Percentiles rank a stretch among this genome's conserved stretches.
These are phyloP conservation scores for Paralvinella palmiformis DNA, from an alignment of 1,140 invertebrate species.

Conservation along the genomic window DNA sequence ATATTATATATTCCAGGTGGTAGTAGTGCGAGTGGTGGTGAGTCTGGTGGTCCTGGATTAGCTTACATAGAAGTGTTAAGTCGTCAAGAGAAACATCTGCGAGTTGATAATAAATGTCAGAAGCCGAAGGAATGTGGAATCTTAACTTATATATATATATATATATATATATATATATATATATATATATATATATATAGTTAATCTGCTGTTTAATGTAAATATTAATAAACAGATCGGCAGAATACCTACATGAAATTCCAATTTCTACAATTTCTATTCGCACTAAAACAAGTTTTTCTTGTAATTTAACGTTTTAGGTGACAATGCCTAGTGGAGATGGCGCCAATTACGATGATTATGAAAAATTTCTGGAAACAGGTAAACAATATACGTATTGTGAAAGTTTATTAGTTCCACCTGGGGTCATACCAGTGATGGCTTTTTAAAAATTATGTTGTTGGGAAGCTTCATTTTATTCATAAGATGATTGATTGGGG, in stretches of 20 bases:
- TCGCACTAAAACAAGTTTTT: neutral
- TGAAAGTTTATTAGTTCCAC: neutral
- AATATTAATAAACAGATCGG: neutral
- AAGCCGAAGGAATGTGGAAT: conserved; percentile 21
- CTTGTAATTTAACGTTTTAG: conserved; percentile 18
- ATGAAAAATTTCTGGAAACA: conserved; percentile 23
- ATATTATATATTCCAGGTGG: no score
- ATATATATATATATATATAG: neutral
- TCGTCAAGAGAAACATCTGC: conserved; percentile 19
- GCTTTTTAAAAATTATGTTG: neutral
- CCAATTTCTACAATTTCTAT: neutral
- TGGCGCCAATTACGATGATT: conserved; percentile 22
- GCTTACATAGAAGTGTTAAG: conserved; percentile 24
- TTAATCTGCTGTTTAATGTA: neutral
- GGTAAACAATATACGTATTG: conserved; percentile 16
- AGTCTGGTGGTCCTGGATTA: conserved; percentile 28
- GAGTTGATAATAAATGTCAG: conserved; percentile 31
- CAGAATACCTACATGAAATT: neutral
- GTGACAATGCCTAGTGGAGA: conserved; percentile 27
- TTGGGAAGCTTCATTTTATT: neutral
- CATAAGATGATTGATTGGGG: neutral
- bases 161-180: neutral
- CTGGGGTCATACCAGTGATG: neutral
- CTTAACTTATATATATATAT: neutral
- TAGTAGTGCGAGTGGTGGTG: no score